phyloP scores from a whole-genome alignment of 2,113 vertebrate genomes.

The Crotophaga sulcirostris region DNA sequence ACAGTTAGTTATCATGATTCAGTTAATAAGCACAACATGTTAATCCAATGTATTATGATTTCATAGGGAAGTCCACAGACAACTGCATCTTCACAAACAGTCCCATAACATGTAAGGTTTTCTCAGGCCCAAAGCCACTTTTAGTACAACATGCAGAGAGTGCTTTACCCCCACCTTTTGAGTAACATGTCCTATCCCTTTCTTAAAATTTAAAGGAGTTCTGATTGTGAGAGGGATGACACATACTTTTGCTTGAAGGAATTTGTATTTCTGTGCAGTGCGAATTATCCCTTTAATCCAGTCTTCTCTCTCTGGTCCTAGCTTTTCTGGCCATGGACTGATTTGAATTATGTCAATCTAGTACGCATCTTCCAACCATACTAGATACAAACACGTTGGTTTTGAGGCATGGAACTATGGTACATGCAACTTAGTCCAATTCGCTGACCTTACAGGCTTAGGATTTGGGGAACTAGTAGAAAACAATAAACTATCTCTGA shows the following conservation, averaged over 20 bases:
- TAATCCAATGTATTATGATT: not conserved
- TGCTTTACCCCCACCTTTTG: not conserved
- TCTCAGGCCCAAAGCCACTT: not conserved
- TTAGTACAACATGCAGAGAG: not conserved
- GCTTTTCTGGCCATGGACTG: not conserved
- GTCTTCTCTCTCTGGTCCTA: not conserved
- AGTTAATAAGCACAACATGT: not conserved
- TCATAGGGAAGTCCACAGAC: not conserved
- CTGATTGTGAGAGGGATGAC: not conserved
- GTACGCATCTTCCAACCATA: not conserved
- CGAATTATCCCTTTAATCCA: not conserved
- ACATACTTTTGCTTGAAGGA: not conserved
- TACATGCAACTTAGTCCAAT: not conserved
- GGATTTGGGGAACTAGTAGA: not conserved
- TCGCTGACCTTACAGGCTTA: not conserved
- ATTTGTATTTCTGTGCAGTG: not conserved
- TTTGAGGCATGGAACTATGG: not conserved
- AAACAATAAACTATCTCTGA: slow-evolving; percentile 31
- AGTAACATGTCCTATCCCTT: not conserved
- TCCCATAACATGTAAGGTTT: rapidly evolving
- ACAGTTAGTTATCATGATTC: not conserved
- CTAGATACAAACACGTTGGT: not conserved
- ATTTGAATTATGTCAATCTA: not conserved
- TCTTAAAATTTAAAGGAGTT: not conserved
- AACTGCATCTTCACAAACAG: not conserved